Conservation (phyloP, 2,113 vertebrate species). For the Helogale parvula region DNA sequence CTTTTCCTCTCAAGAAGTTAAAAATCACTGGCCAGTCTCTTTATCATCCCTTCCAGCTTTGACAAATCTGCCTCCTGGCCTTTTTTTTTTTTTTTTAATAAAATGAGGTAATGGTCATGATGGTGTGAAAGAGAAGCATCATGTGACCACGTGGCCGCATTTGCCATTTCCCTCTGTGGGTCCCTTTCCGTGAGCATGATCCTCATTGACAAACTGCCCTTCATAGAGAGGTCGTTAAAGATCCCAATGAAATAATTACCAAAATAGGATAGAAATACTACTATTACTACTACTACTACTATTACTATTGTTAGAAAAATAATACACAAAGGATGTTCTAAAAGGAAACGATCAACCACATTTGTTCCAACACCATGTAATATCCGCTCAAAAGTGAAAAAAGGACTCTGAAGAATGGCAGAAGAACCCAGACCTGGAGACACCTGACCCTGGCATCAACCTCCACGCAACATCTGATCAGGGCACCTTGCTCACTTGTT, state of each 20-base stretch:
- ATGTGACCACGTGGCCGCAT: rapidly evolving
- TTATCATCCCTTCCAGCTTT: neutral
- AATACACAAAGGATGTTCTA: neutral
- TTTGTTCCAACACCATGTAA: neutral
- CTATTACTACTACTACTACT: too few relatives aligned
- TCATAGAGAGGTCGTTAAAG: too few relatives aligned
- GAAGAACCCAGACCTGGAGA: neutral
- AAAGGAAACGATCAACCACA: neutral
- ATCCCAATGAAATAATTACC: too few relatives aligned
- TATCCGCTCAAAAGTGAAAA: neutral
- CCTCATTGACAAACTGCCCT: neutral
- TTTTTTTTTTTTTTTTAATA: neutral
- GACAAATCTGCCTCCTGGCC: neutral
- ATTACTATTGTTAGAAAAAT: neutral
- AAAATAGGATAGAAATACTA: neutral
- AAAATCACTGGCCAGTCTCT: neutral
- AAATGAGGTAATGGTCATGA: neutral
- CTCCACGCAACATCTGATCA: neutral
- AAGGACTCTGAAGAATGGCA: neutral
- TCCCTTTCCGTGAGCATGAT: neutral
- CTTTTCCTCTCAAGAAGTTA: neutral
- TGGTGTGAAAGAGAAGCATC: rapidly evolving
- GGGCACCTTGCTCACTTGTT: neutral
- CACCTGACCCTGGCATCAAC: neutral
- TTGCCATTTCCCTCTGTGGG: neutral